A percentile compares a stretch with the other conserved stretches of the same genome.
Conservation (phyloP, 2,113 vertebrate species). For the Pica pica region DNA sequence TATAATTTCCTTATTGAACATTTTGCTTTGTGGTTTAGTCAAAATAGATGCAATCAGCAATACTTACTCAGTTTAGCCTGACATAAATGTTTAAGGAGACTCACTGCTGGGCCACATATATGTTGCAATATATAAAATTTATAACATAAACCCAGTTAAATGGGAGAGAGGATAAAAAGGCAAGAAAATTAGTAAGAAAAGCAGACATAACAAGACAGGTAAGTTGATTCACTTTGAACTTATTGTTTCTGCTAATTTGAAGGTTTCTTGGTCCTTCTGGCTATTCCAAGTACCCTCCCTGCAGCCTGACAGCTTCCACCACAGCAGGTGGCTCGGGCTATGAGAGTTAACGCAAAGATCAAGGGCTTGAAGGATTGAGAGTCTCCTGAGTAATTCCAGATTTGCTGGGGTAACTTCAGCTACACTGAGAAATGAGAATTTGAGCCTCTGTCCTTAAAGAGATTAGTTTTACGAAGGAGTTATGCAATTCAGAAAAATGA, state of each 20-base stretch:
- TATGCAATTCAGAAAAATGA: constrained; percentile 32
- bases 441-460: not conserved
- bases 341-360: fast-evolving
- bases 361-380: not conserved
- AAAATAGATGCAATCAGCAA: not conserved
- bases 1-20: not conserved
- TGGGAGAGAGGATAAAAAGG: not conserved
- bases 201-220: not conserved
- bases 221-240: not conserved
- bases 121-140: not conserved
- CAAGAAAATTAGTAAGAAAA: not conserved
- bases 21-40: not conserved
- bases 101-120: not conserved
- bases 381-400: not conserved
- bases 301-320: not conserved
- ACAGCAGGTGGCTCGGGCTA: not conserved
- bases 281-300: not conserved
- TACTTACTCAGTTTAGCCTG: not conserved
- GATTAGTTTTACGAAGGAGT: not conserved
- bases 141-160: not conserved
- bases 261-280: not conserved
- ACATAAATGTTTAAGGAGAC: not conserved
- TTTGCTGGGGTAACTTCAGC: not conserved
- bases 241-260: not conserved
- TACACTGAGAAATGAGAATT: not conserved